Conservation (phyloP, 2,797 vertebrate genomes). For the Sebastes steindachneri region DNA sequence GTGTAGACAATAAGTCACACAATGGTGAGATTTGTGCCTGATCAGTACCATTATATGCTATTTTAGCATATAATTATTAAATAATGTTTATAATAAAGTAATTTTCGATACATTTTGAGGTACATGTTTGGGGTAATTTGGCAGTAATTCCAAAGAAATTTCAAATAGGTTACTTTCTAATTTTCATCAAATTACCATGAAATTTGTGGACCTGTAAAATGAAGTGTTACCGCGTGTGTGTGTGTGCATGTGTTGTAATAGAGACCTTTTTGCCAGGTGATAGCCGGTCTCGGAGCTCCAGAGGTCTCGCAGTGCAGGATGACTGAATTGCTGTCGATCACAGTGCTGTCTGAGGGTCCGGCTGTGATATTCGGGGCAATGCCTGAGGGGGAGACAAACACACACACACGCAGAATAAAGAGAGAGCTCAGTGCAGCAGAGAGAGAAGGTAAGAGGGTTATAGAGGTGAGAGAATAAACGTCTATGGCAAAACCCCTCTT, state of each 20-base stretch:
- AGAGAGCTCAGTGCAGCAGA: conserved; percentile 38
- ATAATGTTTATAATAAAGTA: too few relatives aligned
- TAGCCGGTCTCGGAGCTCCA: conserved; percentile 93
- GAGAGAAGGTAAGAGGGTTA: conserved; percentile 54
- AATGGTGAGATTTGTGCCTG: too few relatives aligned
- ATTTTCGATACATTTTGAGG: too few relatives aligned
- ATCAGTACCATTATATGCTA: too few relatives aligned
- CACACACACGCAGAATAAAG: conserved; percentile 18
- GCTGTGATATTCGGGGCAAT: conserved; percentile 97
- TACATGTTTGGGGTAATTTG: too few relatives aligned
- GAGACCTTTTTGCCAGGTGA: conserved; percentile 98
- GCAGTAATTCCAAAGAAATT: too few relatives aligned
- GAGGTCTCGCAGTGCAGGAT: conserved; percentile 96
- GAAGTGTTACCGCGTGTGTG: too few relatives aligned
- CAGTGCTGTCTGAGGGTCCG: conserved; percentile 94
- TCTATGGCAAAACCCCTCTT: conserved; percentile 44
- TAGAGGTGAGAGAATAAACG: conserved; percentile 41
- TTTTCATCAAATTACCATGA: too few relatives aligned
- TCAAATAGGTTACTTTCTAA: too few relatives aligned
- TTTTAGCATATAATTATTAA: too few relatives aligned
- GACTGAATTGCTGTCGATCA: conserved; percentile 95
- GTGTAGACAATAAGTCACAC: too few relatives aligned
- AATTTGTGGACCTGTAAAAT: too few relatives aligned
- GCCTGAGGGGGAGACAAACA: conserved; percentile 79
- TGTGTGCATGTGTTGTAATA: background rate